These are phyloP conservation scores for Antheraea pernyi DNA, from an alignment of 1,140 invertebrate species.

Conservation along the genomic window DNA sequence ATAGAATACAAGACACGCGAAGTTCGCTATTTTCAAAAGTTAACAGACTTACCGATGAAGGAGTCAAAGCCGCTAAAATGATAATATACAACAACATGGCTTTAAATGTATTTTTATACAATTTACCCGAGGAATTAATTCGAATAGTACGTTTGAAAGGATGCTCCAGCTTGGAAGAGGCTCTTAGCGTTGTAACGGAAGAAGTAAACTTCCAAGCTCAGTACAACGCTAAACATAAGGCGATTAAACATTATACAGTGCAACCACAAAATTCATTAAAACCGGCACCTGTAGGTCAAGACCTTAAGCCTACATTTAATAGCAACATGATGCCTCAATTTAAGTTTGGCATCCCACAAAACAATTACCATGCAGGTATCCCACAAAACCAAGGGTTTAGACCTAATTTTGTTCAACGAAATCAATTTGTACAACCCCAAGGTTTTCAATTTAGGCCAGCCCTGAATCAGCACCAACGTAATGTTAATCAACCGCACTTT, in stretches of 20 bases:
- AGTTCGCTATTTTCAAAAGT: conserved; percentile 11
- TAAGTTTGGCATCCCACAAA: neutral
- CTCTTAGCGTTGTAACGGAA: neutral
- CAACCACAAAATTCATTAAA: neutral
- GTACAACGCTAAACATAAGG: neutral
- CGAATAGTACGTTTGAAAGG: neutral
- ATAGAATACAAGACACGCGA: conserved; percentile 9
- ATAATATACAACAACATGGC: conserved; percentile 12
- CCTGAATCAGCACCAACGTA: neutral
- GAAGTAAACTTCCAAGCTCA: conserved; percentile 4
- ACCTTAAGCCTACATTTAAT: neutral
- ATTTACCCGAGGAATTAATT: conserved; percentile 2
- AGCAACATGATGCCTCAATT: neutral
- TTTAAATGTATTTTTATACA: conserved; percentile 8
- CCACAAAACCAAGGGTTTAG: neutral
- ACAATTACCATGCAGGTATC: neutral
- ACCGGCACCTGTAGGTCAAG: neutral
- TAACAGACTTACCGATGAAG: neutral
- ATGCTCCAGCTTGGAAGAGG: neutral
- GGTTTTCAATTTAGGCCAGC: neutral
- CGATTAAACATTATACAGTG: neutral
- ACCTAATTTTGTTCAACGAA: neutral
- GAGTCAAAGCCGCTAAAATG: neutral
- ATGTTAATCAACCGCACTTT: neutral
- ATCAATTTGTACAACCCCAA: neutral